These are phyloP conservation scores for Raja brachyura DNA, from an alignment of 2,113 vertebrate species.

Conservation along the genomic window DNA sequence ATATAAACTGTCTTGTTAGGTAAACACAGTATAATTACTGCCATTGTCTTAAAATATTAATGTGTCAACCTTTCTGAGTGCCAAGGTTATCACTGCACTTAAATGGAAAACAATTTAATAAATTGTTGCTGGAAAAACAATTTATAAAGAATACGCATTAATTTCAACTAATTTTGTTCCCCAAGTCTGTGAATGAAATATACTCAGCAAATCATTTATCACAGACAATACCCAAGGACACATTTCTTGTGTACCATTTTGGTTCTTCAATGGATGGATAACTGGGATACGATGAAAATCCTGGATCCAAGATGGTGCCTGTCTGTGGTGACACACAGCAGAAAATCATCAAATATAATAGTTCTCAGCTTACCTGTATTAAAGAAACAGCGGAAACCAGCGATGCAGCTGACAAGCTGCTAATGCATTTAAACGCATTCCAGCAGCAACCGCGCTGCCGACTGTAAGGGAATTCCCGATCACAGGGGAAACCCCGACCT, in stretches of 20 bases:
- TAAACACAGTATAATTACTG: conserved; percentile 75
- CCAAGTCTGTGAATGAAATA: background rate
- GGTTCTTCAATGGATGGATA: background rate
- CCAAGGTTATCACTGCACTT: conserved; percentile 75
- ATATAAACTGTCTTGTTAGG: conserved; percentile 64
- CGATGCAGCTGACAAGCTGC: too few relatives aligned
- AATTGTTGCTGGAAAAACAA: conserved; percentile 63
- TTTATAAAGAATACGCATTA: background rate
- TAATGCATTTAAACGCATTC: too few relatives aligned
- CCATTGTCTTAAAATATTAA: conserved; percentile 76
- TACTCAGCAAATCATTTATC: background rate
- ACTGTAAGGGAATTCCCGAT: too few relatives aligned
- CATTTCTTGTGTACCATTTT: background rate
- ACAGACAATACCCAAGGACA: background rate
- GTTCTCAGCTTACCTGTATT: too few relatives aligned
- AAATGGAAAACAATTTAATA: conserved; percentile 75
- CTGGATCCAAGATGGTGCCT: too few relatives aligned
- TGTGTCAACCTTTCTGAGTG: conserved; percentile 71
- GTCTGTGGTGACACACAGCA: too few relatives aligned
- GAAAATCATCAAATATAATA: too few relatives aligned
- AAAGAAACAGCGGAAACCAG: too few relatives aligned
- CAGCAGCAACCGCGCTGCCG: too few relatives aligned
- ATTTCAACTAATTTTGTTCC: background rate
- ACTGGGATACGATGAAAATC: background rate
- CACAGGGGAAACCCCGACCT: too few relatives aligned